Conservation (phyloP, 2,888 invertebrate genomes). For the Andrena dorsata region DNA sequence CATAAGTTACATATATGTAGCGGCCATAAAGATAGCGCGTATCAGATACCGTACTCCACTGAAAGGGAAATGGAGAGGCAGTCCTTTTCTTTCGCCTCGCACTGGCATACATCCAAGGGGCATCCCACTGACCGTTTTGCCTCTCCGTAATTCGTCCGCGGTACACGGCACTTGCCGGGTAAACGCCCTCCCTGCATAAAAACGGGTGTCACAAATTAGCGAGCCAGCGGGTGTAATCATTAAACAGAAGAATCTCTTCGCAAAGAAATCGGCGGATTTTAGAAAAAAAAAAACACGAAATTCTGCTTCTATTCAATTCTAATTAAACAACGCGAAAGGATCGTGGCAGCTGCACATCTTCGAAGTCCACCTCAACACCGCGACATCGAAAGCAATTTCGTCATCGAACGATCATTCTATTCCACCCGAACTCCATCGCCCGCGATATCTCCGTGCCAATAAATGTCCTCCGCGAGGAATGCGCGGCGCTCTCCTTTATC, state of each 20-base stretch:
- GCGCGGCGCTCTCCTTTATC: slow-evolving; percentile 4
- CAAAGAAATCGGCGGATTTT: too few species aligned
- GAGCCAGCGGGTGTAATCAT: too few species aligned
- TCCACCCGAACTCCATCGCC: neutral
- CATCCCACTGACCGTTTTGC: slow-evolving; percentile 31
- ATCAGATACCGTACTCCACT: slow-evolving; percentile 68
- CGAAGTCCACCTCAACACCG: too few species aligned
- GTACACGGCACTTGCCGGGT: neutral
- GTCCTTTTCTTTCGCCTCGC: slow-evolving; percentile 19
- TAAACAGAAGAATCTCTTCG: too few species aligned
- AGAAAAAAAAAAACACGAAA: too few species aligned
- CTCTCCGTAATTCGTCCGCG: slow-evolving; percentile 23
- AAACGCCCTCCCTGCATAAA: neutral
- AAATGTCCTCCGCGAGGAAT: slow-evolving; percentile 21
- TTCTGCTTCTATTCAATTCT: too few species aligned
- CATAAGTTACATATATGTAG: slow-evolving; percentile 68
- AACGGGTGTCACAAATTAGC: neutral
- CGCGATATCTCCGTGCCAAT: slow-evolving; percentile 32
- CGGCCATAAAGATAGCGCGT: slow-evolving; percentile 79
- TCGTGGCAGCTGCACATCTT: too few species aligned
- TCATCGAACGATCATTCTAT: slow-evolving; percentile 3
- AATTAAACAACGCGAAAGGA: too few species aligned
- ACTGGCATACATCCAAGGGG: slow-evolving; percentile 48
- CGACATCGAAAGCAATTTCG: too few species aligned
- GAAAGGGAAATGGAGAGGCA: slow-evolving; percentile 45